A percentile compares a stretch with the other conserved stretches of the same genome.
Evolutionary conservation across 1,140 invertebrate genomes (phyloP).

Genomic region (Drosophila sucinea): DNA sequence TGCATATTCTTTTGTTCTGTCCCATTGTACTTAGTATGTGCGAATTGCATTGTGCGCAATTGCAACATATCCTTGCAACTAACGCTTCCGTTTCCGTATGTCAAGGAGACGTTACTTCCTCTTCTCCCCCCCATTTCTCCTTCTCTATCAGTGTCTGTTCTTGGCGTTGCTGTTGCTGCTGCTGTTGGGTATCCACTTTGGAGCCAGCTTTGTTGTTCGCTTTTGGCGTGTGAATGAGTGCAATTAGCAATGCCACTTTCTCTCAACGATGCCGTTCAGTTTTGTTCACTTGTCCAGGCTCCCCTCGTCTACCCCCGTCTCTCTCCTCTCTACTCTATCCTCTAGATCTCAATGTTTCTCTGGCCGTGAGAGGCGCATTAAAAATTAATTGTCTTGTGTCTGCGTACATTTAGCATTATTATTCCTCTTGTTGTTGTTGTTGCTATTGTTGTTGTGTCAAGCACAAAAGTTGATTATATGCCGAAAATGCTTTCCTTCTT

Average conservation of each 20-base stretch:
- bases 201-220: conserved; percentile 58
- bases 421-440: not conserved
- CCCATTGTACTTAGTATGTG: conserved; percentile 2
- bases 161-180: conserved; percentile 25
- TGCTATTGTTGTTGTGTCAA: conserved; percentile 37
- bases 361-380: conserved; percentile 56
- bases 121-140: conserved; percentile 15
- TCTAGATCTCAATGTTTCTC: conserved; percentile 44
- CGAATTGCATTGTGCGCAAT: conserved; percentile 11
- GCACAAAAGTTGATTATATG: conserved; percentile 43
- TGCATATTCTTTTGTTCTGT: not conserved
- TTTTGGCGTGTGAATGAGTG: conserved; percentile 72
- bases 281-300: conserved; percentile 35
- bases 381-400: conserved; percentile 69
- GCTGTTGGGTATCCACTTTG: conserved; percentile 50
- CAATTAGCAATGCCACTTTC: conserved; percentile 74
- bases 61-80: conserved; percentile 60
- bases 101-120: conserved; percentile 57
- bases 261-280: conserved; percentile 56
- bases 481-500: conserved; percentile 18
- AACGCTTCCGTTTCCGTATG: conserved; percentile 77
- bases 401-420: conserved; percentile 21
- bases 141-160: not conserved
- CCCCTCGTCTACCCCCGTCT: conserved; percentile 9
- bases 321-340: not conserved